A percentile compares a stretch with the other conserved stretches of the same genome.
phyloP scores from a whole-genome alignment of 2,888 invertebrate genomes.

The Synanthedon andrenaeformis region DNA sequence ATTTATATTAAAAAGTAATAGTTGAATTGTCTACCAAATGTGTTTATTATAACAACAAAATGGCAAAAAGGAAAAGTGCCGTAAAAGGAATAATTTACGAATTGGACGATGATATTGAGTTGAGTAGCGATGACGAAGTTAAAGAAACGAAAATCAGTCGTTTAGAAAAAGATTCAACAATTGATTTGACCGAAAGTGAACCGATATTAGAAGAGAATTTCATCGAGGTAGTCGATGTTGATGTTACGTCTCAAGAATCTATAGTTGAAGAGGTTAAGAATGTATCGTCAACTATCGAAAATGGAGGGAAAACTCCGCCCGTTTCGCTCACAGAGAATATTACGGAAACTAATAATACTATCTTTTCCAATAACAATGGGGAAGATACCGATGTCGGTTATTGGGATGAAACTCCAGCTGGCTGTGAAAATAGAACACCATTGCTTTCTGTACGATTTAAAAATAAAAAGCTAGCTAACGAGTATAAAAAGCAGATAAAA shows the following conservation, averaged over 20 bases:
- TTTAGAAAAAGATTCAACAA: constrained; percentile 16
- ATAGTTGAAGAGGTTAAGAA: too few species aligned
- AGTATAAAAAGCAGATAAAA: constrained; percentile 56
- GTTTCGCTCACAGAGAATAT: background rate
- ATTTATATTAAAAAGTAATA: background rate
- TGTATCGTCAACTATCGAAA: constrained; percentile 12
- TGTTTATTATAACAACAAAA: constrained; percentile 12
- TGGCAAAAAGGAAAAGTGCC: constrained; percentile 57
- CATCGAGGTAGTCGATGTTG: constrained; percentile 16
- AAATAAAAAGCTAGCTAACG: constrained; percentile 46
- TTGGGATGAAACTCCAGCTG: constrained; percentile 41
- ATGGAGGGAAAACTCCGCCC: constrained; percentile 52
- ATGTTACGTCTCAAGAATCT: background rate
- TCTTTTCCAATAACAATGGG: constrained; percentile 16
- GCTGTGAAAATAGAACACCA: constrained; percentile 51
- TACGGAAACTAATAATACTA: background rate
- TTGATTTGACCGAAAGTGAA: constrained; percentile 13
- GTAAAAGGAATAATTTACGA: constrained; percentile 64
- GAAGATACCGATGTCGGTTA: constrained; percentile 49
- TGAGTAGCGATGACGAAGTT: constrained; percentile 57
- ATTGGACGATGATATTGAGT: constrained; percentile 58
- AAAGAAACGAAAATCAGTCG: constrained; percentile 44
- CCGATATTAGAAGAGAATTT: constrained; percentile 15
- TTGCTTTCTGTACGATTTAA: constrained; percentile 56
- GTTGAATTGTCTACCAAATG: background rate